Percentiles rank a stretch among this genome's conserved stretches.
phyloP scores from a whole-genome alignment of 1,140 invertebrate genomes.

The Protaetia brevitarsis region DNA sequence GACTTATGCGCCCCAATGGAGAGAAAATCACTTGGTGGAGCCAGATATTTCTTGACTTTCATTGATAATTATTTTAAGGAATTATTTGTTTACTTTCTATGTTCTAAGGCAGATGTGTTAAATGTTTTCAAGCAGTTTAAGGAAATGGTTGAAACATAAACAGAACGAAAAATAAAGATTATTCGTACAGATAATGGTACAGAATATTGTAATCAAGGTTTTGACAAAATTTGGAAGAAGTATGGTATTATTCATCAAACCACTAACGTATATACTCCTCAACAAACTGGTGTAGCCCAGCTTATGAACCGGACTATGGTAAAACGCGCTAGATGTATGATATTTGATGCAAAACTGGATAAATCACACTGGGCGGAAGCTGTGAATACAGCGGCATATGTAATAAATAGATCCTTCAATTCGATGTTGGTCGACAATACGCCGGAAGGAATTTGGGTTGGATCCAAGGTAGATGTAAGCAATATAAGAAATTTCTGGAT shows the following conservation, averaged over 20 bases:
- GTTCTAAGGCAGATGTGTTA: constrained; percentile 39
- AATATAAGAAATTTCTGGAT: constrained; percentile 25
- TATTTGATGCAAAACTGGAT: not conserved
- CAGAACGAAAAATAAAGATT: constrained; percentile 40
- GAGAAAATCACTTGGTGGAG: constrained; percentile 39
- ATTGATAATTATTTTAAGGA: constrained; percentile 45
- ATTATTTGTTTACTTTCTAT: constrained; percentile 44
- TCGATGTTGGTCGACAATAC: not conserved
- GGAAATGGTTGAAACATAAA: constrained; percentile 37
- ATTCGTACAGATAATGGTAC: constrained; percentile 32
- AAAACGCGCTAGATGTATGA: constrained; percentile 29
- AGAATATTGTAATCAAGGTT: constrained; percentile 40
- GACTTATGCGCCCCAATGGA: constrained; percentile 48
- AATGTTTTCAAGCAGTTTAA: constrained; percentile 38
- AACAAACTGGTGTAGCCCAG: constrained; percentile 49
- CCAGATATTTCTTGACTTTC: constrained; percentile 46
- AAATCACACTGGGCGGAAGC: constrained; percentile 19
- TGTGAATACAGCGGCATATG: constrained; percentile 17
- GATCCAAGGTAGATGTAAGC: not conserved
- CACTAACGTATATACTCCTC: constrained; percentile 43
- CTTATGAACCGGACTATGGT: constrained; percentile 43
- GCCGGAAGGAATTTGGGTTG: constrained; percentile 11
- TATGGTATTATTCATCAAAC: constrained; percentile 30
- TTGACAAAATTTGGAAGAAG: constrained; percentile 29
- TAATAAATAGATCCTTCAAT: constrained; percentile 5